phyloP scores from a whole-genome alignment of 2,797 vertebrate genomes.

The Podarcis siculus region DNA sequence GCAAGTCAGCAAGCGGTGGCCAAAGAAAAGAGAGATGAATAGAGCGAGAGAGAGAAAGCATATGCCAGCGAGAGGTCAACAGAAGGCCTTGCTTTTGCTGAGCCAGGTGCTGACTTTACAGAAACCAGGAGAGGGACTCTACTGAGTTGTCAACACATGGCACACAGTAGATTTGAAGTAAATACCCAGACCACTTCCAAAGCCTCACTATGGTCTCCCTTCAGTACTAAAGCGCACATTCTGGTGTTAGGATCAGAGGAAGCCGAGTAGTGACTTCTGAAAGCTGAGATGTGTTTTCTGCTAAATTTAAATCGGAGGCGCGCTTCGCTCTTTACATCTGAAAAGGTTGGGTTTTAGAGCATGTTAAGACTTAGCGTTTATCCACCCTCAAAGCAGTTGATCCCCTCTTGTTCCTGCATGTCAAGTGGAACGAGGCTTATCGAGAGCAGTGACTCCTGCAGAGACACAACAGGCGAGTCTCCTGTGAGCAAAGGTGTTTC shows the following conservation, averaged over 20 bases:
- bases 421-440: neutral
- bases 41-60: conserved; percentile 5
- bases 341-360: neutral
- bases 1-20: conserved; percentile 65
- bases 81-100: conserved; percentile 45
- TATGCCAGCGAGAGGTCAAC: conserved; percentile 19
- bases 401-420: neutral
- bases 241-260: neutral
- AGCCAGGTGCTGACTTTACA: conserved; percentile 45
- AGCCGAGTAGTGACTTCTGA: neutral
- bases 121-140: conserved; percentile 1
- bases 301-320: neutral
- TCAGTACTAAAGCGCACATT: neutral
- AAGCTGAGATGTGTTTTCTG: neutral
- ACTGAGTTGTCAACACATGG: conserved; percentile 33
- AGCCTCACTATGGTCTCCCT: neutral
- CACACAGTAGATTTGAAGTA: neutral
- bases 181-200: neutral
- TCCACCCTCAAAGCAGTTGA: neutral
- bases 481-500: neutral
- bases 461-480: neutral
- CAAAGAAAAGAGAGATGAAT: conserved; percentile 57
- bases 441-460: neutral
- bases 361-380: neutral
- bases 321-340: neutral